phyloP scores from a whole-genome alignment of 2,888 invertebrate genomes.

The Drosophila testacea region DNA sequence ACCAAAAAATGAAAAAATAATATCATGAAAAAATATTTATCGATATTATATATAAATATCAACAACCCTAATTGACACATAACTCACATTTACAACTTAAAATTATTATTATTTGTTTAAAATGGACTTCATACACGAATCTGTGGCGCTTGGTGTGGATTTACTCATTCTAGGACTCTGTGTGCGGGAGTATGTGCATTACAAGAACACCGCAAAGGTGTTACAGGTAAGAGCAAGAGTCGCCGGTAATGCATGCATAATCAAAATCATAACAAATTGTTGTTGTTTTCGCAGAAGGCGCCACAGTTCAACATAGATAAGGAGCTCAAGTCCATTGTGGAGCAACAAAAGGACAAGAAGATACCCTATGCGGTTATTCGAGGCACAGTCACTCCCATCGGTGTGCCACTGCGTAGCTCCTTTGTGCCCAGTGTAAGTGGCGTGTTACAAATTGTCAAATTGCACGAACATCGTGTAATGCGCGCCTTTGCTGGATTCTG shows the following conservation, averaged over 20 bases:
- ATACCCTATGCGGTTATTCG: slow-evolving; percentile 91
- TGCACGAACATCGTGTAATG: slow-evolving; percentile 93
- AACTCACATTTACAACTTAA: slow-evolving; percentile 13
- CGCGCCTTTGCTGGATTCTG: slow-evolving; percentile 94
- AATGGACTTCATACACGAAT: slow-evolving; percentile 93
- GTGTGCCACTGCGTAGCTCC: slow-evolving; percentile 90
- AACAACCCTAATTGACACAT: slow-evolving; percentile 10
- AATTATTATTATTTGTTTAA: slow-evolving; percentile 25
- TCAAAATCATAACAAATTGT: slow-evolving; percentile 22
- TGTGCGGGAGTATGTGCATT: slow-evolving; percentile 90
- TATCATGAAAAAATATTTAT: no score
- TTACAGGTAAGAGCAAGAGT: slow-evolving; percentile 87
- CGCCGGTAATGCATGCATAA: slow-evolving; percentile 16
- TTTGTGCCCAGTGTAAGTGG: slow-evolving; percentile 91
- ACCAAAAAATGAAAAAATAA: no score
- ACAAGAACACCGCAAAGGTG: slow-evolving; percentile 89
- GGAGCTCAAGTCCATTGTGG: slow-evolving; percentile 88
- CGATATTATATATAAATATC: no score
- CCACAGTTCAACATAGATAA: slow-evolving; percentile 89
- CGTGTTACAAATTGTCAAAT: slow-evolving; percentile 91
- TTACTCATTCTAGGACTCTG: slow-evolving; percentile 91
- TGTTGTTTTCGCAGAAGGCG: slow-evolving; percentile 86
- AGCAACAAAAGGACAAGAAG: slow-evolving; percentile 88
- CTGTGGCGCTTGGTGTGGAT: slow-evolving; percentile 90
- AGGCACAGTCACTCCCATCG: slow-evolving; percentile 91